phyloP scores from a whole-genome alignment of 2,888 invertebrate species.

The Galeopsomyia nigrocyanea region DNA sequence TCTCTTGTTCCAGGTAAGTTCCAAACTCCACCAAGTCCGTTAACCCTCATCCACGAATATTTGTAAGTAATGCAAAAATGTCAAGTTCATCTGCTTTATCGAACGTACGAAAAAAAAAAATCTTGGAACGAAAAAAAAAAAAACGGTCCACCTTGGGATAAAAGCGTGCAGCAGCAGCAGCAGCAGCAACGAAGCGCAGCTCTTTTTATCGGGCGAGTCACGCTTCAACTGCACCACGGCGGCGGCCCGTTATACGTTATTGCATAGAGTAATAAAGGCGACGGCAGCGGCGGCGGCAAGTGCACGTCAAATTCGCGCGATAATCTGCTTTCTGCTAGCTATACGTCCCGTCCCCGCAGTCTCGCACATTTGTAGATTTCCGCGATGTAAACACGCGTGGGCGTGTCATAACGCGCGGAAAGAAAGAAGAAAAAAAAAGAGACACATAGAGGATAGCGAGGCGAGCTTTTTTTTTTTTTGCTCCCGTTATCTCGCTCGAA shows the following conservation, averaged over 20 bases:
- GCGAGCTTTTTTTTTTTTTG: conserved; percentile 39
- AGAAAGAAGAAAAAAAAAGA: not conserved
- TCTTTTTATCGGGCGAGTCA: conserved; percentile 41
- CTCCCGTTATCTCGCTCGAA: conserved; percentile 41
- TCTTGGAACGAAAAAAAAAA: not conserved
- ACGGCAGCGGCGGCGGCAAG: not conserved
- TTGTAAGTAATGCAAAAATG: too few relatives aligned
- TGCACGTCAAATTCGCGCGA: conserved; percentile 40
- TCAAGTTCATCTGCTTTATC: too few relatives aligned
- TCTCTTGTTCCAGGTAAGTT: conserved; percentile 26
- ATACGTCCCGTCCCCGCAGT: conserved; percentile 23
- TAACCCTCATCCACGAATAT: too few relatives aligned
- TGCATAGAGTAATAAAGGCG: conserved; percentile 14
- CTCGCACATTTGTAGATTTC: conserved; percentile 42
- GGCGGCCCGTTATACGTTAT: conserved; percentile 25
- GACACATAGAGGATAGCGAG: conserved; percentile 18
- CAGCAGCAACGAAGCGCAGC: not conserved
- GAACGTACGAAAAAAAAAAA: not conserved
- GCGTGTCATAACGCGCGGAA: not conserved
- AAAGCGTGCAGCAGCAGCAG: not conserved
- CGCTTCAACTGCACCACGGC: conserved; percentile 35
- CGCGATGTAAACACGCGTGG: conserved; percentile 31
- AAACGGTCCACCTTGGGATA: not conserved
- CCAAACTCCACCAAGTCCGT: not conserved
- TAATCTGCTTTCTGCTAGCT: conserved; percentile 35